A percentile compares a stretch with the other conserved stretches of the same genome.
These are phyloP conservation scores for Corythoichthys haematopterus DNA, from an alignment of 2,113 vertebrate genomes.

Conservation along the genomic window DNA sequence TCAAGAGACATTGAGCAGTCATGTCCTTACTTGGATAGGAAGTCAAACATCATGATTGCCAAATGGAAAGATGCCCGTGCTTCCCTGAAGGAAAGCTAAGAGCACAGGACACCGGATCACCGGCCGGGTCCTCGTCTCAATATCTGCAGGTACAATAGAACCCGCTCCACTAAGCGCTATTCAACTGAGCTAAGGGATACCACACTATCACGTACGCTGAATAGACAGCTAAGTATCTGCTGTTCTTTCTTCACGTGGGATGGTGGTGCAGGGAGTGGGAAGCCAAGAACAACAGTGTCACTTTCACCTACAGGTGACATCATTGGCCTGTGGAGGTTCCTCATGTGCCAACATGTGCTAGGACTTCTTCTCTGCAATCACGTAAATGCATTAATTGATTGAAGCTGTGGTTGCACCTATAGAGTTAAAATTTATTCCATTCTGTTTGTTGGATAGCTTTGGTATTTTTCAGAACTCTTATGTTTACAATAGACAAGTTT, in stretches of 20 bases:
- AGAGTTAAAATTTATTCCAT: too few relatives aligned
- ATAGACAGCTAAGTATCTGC: conserved; percentile 42
- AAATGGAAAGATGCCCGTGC: conserved; percentile 52
- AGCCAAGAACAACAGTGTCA: conserved; percentile 43
- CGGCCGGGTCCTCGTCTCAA: conserved; percentile 41
- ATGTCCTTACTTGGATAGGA: conserved; percentile 49
- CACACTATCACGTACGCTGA: conserved; percentile 35
- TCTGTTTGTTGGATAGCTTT: too few relatives aligned
- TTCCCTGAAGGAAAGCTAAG: conserved; percentile 62
- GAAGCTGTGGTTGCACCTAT: too few relatives aligned
- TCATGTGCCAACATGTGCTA: conserved; percentile 2
- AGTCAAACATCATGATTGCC: conserved; percentile 58
- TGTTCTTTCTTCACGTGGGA: conserved; percentile 36
- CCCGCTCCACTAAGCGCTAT: conserved; percentile 53
- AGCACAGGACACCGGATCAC: conserved; percentile 51
- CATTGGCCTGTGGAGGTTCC: conserved; percentile 20
- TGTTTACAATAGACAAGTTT: too few relatives aligned
- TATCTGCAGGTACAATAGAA: conserved; percentile 54
- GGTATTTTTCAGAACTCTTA: too few relatives aligned
- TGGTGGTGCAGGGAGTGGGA: conserved; percentile 36
- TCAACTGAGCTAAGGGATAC: conserved; percentile 59
- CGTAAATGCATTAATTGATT: not conserved
- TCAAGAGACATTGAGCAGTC: conserved; percentile 39
- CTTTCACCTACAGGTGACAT: conserved; percentile 55
- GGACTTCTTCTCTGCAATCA: not conserved